Conservation (phyloP, 2,888 invertebrate species). For the Petrolisthes cinctipes region DNA sequence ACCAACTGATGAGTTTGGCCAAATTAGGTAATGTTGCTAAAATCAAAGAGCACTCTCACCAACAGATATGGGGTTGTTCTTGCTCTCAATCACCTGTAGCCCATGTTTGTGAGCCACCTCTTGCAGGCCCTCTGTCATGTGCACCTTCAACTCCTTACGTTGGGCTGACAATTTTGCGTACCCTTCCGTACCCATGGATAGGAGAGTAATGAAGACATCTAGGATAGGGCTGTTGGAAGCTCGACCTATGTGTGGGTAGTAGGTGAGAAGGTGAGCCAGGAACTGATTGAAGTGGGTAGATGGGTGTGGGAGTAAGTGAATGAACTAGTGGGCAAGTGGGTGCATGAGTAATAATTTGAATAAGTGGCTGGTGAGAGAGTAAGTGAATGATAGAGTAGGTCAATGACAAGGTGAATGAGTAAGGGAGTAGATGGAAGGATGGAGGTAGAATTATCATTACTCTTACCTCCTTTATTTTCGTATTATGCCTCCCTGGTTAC, state of each 20-base stretch:
- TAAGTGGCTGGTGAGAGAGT: no score
- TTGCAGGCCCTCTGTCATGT: slow-evolving; percentile 75
- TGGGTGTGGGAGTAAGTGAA: background rate
- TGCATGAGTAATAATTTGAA: no score
- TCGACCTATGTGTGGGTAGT: slow-evolving; percentile 73
- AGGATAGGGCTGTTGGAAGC: slow-evolving; percentile 80
- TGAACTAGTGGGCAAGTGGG: background rate
- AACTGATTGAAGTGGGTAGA: background rate
- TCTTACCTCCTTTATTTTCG: no score
- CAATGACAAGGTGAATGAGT: no score
- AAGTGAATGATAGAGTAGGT: no score
- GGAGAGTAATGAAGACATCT: slow-evolving; percentile 82
- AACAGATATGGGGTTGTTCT: slow-evolving; percentile 80
- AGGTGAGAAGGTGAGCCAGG: background rate
- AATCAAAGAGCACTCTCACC: slow-evolving; percentile 70
- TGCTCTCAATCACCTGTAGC: slow-evolving; percentile 75
- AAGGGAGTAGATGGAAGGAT: no score
- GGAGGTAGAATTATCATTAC: no score
- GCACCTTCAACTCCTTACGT: slow-evolving; percentile 76
- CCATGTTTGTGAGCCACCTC: slow-evolving; percentile 74
- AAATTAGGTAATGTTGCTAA: background rate
- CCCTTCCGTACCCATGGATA: slow-evolving; percentile 78
- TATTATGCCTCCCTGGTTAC: no score
- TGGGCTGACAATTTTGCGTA: slow-evolving; percentile 76
- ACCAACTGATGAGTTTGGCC: background rate